Percentiles rank a stretch among this genome's conserved stretches.
These are phyloP conservation scores for Xenopus laevis DNA, from an alignment of 2,113 vertebrate genomes.

Conservation along the genomic window DNA sequence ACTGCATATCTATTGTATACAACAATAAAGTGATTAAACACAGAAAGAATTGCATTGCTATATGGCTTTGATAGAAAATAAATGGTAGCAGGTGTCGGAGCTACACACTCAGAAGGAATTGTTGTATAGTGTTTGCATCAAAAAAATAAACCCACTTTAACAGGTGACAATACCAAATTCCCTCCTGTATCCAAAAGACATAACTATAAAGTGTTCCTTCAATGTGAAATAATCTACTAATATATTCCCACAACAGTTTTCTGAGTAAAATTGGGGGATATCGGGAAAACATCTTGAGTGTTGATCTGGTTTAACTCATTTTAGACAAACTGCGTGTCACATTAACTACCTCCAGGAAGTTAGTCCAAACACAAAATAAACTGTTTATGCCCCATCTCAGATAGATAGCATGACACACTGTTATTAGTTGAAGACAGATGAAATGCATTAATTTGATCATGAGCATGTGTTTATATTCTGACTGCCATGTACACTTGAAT, in stretches of 20 bases:
- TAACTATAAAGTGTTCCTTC: no score
- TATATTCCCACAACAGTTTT: constrained; percentile 62
- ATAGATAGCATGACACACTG: constrained; percentile 89
- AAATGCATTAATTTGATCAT: constrained; percentile 86
- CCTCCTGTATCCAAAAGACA: no score
- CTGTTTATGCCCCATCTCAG: constrained; percentile 87
- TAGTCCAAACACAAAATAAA: constrained; percentile 97
- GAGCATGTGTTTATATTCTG: constrained; percentile 85
- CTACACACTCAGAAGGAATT: no score
- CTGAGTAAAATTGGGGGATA: constrained; percentile 81
- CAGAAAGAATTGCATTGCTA: no score
- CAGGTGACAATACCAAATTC: no score
- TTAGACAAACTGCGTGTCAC: constrained; percentile 91
- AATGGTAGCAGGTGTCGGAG: no score
- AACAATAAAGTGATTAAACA: no score
- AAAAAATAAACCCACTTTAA: no score
- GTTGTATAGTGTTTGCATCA: no score
- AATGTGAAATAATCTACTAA: constrained; percentile 58
- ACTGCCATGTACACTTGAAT: constrained; percentile 68
- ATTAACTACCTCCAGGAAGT: constrained; percentile 94
- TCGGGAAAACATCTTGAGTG: constrained; percentile 89
- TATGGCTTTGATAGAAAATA: no score
- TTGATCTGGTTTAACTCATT: constrained; percentile 91
- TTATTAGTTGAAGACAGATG: constrained; percentile 88
- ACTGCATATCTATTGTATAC: no score